Base-by-base conservation (phyloP, 1,140 invertebrate genomes). In the Philotrypesis tridentata region DNA sequence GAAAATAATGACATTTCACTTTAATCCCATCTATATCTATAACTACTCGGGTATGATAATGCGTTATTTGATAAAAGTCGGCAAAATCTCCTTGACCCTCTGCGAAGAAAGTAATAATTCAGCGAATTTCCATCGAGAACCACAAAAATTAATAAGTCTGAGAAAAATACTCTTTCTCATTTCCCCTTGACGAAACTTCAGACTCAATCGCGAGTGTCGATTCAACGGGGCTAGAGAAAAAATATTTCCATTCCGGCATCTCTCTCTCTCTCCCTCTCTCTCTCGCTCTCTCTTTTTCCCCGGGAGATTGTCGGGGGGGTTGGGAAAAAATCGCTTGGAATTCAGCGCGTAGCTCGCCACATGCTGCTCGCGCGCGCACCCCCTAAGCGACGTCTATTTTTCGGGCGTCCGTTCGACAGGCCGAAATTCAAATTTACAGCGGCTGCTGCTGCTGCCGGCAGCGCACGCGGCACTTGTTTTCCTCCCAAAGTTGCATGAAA, bases 391-490 rank as follows among this genome's bases (percentile, higher is more conserved):
- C 68, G 48, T 55, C 37, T 27, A 68, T 70, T 79, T 79, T 72
- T 29, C 79, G 76, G 48, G 23, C 23, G 72, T 83, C 77, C 83
- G 84, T 84, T 85, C 80, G 83, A 37, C 82, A 82, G 82, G 74
- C 80, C 85, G 88, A 90, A 90, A 91, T 91, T 90, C 88, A 91
- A 91, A 91, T 91, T 91, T 90, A 90, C 88, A 55, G 48, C 43
- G 14, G 14, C 48, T 21, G 48, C 14, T 55, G 48, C 17, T 55
- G 48, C 0, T 43, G 40, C 12, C 40, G 1, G n/a, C n/a, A n/a
- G n/a, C n/a, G 88, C 85, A 84, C n/a, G 84, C 80, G 80, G 83
- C 84, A 6, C 48, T 82, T 90, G 88, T 90, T 90, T 91, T 90
- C 88, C 89, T 65, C 17, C 27, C 31, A 61, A 82, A 72, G 33